Conservation (phyloP, 1,140 invertebrate genomes). For the Delia radicum region DNA sequence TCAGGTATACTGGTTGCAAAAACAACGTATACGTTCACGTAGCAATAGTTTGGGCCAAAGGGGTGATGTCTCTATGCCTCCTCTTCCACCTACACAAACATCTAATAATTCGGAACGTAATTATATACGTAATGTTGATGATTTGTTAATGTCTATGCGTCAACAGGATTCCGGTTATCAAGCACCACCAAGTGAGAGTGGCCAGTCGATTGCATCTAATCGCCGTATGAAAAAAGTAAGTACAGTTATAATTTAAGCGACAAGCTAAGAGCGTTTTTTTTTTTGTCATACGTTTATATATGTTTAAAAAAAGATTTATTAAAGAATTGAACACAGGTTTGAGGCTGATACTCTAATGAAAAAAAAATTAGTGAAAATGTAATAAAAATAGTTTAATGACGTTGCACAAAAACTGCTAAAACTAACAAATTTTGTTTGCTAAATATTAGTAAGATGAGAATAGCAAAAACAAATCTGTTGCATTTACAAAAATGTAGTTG, state of each 20-base stretch:
- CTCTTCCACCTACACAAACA: conserved; percentile 7
- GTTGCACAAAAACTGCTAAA: no score
- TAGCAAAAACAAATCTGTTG: no score
- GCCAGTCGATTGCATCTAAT: conserved; percentile 38
- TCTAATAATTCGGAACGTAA: no score
- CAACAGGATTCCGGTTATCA: conserved; percentile 32
- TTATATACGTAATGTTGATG: conserved; percentile 50
- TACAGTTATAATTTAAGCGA: no score
- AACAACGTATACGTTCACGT: conserved; percentile 44
- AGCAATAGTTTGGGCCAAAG: conserved; percentile 48
- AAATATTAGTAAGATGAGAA: no score
- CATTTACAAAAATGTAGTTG: no score
- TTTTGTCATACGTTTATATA: no score
- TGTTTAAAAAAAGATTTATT: not conserved
- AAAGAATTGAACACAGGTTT: not conserved
- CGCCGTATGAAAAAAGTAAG: conserved; percentile 49
- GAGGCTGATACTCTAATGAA: no score
- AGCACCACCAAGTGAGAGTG: conserved; percentile 28
- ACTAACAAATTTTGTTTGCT: no score
- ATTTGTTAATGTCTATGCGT: conserved; percentile 39
- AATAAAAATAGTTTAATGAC: no score
- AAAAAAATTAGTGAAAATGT: no score
- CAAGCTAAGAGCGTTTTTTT: not conserved
- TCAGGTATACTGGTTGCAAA: conserved; percentile 50
- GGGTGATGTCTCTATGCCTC: not conserved